A percentile compares a stretch with the other conserved stretches of the same genome.
These are phyloP conservation scores for Pediacus dermestoides DNA, from an alignment of 2,888 invertebrate species.

Conservation along the genomic window DNA sequence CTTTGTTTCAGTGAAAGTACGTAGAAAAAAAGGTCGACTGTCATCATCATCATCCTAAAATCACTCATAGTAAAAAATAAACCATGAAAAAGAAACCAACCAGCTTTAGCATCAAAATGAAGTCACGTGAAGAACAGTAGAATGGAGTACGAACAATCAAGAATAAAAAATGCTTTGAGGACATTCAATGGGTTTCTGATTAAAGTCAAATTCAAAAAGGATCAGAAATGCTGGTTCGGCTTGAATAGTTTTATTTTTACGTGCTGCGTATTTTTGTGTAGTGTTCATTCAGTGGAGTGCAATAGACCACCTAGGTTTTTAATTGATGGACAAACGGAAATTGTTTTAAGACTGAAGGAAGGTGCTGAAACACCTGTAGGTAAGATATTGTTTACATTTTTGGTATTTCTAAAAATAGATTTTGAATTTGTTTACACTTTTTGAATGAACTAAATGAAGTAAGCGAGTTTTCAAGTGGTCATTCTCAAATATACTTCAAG, in stretches of 20 bases:
- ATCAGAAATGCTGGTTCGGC: background rate
- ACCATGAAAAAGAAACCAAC: slow-evolving; percentile 17
- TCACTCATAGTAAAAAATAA: slow-evolving; percentile 16
- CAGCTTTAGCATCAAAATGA: slow-evolving; percentile 16
- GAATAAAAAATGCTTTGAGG: slow-evolving; percentile 30
- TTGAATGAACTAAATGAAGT: too few species aligned
- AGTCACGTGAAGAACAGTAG: slow-evolving; percentile 4
- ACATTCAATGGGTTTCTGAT: slow-evolving; percentile 37
- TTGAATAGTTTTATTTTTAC: slow-evolving; percentile 10
- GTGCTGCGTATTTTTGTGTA: slow-evolving; percentile 19
- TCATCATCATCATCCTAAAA: slow-evolving; percentile 15
- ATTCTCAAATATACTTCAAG: too few species aligned
- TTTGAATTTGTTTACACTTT: too few species aligned
- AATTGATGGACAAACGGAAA: slow-evolving; percentile 85
- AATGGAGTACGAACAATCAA: background rate
- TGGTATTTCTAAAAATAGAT: too few species aligned
- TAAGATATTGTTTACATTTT: too few species aligned
- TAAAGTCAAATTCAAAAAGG: slow-evolving; percentile 38
- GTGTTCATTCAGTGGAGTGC: slow-evolving; percentile 41
- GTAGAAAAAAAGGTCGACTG: slow-evolving; percentile 15
- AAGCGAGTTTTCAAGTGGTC: too few species aligned
- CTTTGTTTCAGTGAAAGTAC: slow-evolving; percentile 34
- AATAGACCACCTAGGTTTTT: slow-evolving; percentile 86
- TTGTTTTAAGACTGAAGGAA: slow-evolving; percentile 85
- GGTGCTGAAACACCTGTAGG: slow-evolving; percentile 81